Percentiles rank a stretch among this genome's conserved stretches.
Evolutionary conservation across 2,113 vertebrate species (phyloP).

Genomic region (Crocuta crocuta): DNA sequence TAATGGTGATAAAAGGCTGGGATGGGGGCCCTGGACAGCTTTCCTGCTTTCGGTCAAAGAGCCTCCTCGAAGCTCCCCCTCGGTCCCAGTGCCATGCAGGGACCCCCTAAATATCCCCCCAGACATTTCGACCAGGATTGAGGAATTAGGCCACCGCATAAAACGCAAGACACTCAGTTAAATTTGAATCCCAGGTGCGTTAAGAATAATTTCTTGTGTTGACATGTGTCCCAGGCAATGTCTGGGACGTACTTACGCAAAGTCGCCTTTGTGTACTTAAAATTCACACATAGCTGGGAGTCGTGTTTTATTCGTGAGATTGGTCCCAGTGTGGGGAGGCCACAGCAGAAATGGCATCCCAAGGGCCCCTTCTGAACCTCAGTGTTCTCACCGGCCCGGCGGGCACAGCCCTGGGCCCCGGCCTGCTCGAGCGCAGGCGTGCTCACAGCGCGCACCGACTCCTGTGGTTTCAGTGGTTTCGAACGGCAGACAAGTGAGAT

Average conservation of each 20-base stretch:
- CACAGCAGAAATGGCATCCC: not conserved
- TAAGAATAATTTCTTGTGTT: not conserved
- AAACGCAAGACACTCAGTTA: not conserved
- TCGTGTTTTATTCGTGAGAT: not conserved
- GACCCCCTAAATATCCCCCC: not conserved
- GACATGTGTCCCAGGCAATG: not conserved
- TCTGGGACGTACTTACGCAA: not conserved
- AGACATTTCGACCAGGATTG: no score
- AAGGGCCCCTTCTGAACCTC: not conserved
- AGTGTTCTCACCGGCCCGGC: not conserved
- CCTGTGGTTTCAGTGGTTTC: not conserved
- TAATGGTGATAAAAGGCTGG: no score
- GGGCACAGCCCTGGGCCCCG: not conserved
- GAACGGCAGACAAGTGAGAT: not conserved
- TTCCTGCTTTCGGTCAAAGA: no score
- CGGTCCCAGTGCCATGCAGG: not conserved
- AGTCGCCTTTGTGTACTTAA: fast-evolving
- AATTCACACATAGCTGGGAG: not conserved
- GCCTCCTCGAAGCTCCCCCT: not conserved
- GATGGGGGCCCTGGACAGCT: not conserved
- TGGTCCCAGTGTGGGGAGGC: not conserved
- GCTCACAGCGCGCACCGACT: not conserved
- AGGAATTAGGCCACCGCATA: not conserved
- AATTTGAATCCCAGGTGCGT: not conserved
- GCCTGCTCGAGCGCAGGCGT: no score